Conservation (phyloP, 35 echinoderm and acorn worm species). For the Strongylocentrotus purpuratus region DNA sequence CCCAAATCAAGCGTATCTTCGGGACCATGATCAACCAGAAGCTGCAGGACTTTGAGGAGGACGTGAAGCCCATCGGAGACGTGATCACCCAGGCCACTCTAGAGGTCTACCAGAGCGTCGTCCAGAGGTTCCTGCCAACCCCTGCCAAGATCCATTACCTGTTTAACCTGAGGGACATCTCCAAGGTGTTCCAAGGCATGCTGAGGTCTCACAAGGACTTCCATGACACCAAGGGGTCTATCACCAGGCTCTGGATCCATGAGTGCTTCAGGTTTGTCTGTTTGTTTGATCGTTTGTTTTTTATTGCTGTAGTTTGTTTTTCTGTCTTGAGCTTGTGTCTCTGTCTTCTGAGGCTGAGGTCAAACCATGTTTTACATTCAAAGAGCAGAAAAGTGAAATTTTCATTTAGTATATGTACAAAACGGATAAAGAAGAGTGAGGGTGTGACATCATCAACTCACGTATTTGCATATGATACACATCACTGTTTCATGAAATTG, state of each 20-base stretch:
- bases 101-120: slow-evolving; percentile 88
- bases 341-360: too few relatives aligned
- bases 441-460: too few relatives aligned
- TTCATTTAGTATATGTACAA: too few relatives aligned
- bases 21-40: slow-evolving; percentile 99
- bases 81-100: slow-evolving; percentile 92
- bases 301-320: background rate
- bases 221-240: slow-evolving; percentile 96
- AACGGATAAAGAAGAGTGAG: too few relatives aligned
- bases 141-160: slow-evolving; percentile 98
- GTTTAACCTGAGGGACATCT: slow-evolving; percentile 95
- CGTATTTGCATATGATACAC: too few relatives aligned
- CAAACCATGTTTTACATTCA: too few relatives aligned
- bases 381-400: too few relatives aligned
- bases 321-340: background rate
- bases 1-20: slow-evolving; percentile 98
- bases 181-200: slow-evolving; percentile 94
- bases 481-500: too few relatives aligned
- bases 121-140: slow-evolving; percentile 81
- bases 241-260: slow-evolving; percentile 99
- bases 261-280: slow-evolving; percentile 93
- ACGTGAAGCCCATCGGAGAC: slow-evolving; percentile 96
- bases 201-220: slow-evolving; percentile 96
- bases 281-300: background rate
- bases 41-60: slow-evolving; percentile 98